Conservation (phyloP, 2,888 invertebrate genomes). For the Pharmacophagus antenor region DNA sequence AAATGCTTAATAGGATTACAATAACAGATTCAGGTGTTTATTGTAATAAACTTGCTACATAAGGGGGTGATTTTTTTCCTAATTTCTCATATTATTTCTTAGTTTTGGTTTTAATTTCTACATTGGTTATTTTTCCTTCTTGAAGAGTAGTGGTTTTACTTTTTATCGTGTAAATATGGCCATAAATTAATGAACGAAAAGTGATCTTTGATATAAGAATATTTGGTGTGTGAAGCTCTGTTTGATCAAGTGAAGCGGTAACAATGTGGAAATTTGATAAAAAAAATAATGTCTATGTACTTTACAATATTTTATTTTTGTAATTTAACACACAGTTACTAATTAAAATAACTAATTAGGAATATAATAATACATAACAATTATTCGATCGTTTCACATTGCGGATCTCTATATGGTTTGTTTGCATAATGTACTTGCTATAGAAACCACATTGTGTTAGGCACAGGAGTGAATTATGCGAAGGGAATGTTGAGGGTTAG, state of each 20-base stretch:
- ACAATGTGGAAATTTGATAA: constrained; percentile 11
- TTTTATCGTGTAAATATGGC: constrained; percentile 30
- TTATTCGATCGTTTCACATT: constrained; percentile 12
- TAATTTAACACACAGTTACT: constrained; percentile 26
- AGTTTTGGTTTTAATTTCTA: too few relatives aligned
- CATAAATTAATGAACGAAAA: constrained; percentile 27
- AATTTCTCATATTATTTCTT: too few relatives aligned
- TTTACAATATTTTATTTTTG: constrained; percentile 25
- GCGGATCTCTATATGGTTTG: constrained; percentile 34
- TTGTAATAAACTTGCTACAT: too few relatives aligned
- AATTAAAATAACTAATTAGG: constrained; percentile 31
- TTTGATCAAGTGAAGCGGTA: neutral
- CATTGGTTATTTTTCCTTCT: too few relatives aligned
- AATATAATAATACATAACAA: constrained; percentile 32
- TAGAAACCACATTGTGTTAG: constrained; percentile 47
- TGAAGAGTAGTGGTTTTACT: constrained; percentile 19
- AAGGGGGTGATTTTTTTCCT: too few relatives aligned
- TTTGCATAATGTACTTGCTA: constrained; percentile 32
- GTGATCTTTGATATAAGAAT: constrained; percentile 30
- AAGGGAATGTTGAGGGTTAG: constrained; percentile 59
- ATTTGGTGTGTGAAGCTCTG: constrained; percentile 25
- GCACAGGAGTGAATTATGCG: constrained; percentile 53
- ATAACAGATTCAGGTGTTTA: too few relatives aligned
- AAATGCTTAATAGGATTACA: too few relatives aligned
- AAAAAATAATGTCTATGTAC: constrained; percentile 9